Evolutionary conservation across 1,140 invertebrate genomes (phyloP).

Genomic region (Physella acuta): DNA sequence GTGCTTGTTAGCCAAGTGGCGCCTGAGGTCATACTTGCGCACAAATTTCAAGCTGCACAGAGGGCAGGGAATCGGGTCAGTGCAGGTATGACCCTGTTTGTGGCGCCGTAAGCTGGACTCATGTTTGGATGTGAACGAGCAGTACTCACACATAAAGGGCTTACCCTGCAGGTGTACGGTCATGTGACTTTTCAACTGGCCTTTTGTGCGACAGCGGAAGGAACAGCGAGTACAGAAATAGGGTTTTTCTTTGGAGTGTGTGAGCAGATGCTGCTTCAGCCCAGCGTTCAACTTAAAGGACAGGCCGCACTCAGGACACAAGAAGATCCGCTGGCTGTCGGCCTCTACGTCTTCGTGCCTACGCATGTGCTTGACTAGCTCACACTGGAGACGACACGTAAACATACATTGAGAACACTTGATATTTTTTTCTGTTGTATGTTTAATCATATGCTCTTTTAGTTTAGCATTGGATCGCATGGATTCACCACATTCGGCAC

Average conservation of each 20-base stretch:
- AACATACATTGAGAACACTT: neutral
- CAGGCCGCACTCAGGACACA: neutral
- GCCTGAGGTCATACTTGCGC: slow-evolving; percentile 1
- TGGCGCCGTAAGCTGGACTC: neutral
- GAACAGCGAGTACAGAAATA: neutral
- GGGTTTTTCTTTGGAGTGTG: slow-evolving; percentile 2
- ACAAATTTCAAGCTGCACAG: neutral
- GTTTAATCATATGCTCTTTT: neutral
- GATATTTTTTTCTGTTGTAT: slow-evolving; percentile 11
- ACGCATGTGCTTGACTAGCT: neutral
- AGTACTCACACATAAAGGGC: neutral
- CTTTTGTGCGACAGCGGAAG: neutral
- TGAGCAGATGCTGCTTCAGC: neutral
- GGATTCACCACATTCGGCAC: slow-evolving; percentile 17
- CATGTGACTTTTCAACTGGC: neutral
- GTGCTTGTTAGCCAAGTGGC: neutral
- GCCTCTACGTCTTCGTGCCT: neutral
- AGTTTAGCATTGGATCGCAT: slow-evolving; percentile 10
- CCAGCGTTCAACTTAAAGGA: neutral
- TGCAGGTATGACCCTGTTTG: neutral
- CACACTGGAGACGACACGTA: slow-evolving; percentile 1
- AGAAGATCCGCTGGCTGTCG: neutral
- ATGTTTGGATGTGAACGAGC: neutral
- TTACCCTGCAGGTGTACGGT: neutral
- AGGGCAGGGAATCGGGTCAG: neutral